Percentiles rank a stretch among this genome's conserved stretches.
phyloP scores from a whole-genome alignment of 2,113 vertebrate genomes.

The Gasterosteus aculeatus region DNA sequence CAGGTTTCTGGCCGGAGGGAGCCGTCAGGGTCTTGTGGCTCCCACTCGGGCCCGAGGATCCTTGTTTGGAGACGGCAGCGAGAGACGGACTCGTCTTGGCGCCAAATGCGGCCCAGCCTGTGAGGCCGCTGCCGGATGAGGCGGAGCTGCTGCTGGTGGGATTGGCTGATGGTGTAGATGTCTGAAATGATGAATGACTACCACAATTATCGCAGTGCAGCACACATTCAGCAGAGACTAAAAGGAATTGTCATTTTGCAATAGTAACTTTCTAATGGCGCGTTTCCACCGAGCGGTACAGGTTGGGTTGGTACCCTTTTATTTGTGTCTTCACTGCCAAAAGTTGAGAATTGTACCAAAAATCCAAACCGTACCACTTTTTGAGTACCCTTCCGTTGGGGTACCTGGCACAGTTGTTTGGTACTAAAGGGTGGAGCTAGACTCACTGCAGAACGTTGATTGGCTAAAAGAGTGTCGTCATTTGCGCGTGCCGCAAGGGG shows the following conservation, averaged over 20 bases:
- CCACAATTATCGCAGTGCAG: neutral
- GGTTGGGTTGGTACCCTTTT: no score
- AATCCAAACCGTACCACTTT: no score
- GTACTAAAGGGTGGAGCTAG: no score
- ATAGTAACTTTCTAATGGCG: neutral
- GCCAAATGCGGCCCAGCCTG: conserved; percentile 96
- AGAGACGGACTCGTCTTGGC: conserved; percentile 90
- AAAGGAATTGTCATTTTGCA: neutral
- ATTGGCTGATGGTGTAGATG: conserved; percentile 85
- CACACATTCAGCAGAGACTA: neutral
- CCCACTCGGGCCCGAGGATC: conserved; percentile 80
- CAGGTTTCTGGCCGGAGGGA: conserved; percentile 87
- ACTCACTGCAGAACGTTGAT: no score
- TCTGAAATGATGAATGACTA: conserved; percentile 66
- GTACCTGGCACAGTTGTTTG: no score
- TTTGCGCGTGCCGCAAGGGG: no score
- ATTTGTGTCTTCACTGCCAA: no score
- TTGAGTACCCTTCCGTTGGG: no score
- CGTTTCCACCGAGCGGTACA: no score
- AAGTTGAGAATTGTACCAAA: no score
- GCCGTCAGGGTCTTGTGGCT: conserved; percentile 84
- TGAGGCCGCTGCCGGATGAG: conserved; percentile 89
- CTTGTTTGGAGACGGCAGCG: conserved; percentile 87
- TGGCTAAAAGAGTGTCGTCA: no score
- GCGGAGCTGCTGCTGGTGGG: conserved; percentile 84